These are phyloP conservation scores for Oryzias celebensis DNA, from an alignment of 2,113 vertebrate genomes.

Conservation along the genomic window DNA sequence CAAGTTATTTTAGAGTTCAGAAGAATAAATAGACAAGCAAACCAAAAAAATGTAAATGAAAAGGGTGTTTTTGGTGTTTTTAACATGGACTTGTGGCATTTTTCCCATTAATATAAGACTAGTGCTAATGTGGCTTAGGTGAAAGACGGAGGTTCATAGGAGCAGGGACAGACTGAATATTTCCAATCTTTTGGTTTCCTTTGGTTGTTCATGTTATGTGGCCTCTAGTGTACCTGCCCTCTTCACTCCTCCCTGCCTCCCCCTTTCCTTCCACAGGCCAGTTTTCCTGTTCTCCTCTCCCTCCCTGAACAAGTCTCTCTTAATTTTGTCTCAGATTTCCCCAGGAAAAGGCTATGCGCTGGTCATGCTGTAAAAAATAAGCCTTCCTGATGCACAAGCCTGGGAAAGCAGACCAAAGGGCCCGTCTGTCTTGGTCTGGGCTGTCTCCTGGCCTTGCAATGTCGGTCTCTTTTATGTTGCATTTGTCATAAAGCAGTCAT, in stretches of 20 bases:
- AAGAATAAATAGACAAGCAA: no score
- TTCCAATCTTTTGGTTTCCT: slow-evolving; percentile 48
- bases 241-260: slow-evolving; percentile 3
- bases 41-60: no score
- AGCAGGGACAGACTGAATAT: slow-evolving; percentile 4
- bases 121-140: neutral
- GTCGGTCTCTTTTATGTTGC: slow-evolving; percentile 19
- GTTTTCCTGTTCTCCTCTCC: slow-evolving; percentile 69
- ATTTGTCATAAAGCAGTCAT: neutral
- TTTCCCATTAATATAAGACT: no score
- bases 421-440: slow-evolving; percentile 35
- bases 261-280: slow-evolving; percentile 63
- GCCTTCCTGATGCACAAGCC: slow-evolving; percentile 76
- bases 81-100: no score
- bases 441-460: slow-evolving; percentile 20
- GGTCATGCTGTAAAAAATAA: slow-evolving; percentile 79
- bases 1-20: no score
- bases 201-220: slow-evolving; percentile 56
- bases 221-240: slow-evolving; percentile 43
- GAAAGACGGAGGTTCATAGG: no score
- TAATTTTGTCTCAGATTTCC: slow-evolving; percentile 81
- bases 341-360: slow-evolving; percentile 77
- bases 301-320: slow-evolving; percentile 66
- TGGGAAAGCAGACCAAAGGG: slow-evolving; percentile 70
- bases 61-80: no score